Base-by-base conservation (phyloP, 2,888 invertebrate genomes). In the Pemphredon lugubris region DNA sequence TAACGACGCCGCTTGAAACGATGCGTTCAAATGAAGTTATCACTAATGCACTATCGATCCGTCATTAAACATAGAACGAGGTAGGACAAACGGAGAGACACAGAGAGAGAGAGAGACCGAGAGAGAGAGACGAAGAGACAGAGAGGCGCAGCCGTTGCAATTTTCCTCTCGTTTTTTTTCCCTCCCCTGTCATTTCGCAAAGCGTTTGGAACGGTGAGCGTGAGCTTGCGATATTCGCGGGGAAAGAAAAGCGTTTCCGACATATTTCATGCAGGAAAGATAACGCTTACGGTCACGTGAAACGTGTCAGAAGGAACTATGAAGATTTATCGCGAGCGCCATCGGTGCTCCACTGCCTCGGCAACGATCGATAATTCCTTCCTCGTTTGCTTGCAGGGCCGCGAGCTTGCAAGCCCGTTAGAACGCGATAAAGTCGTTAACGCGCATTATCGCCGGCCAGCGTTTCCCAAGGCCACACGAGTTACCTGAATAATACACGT, bases 371-470 rank as follows among this genome's bases (percentile, higher is more conserved):
- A 80, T 80, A 80, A 80, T 77, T 77, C 69, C 73, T 77, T 80
- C 69, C 81, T 80, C 80, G 80, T 80, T 80, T 80, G 77, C 81
- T 75, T 39, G 79, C 74, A 53, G 58, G 59, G 57, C 72, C 61
- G 66, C 73, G 75, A 80, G 79, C 79, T 80, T 80, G 79, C 80
- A 77, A 75, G 73, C 80, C 71, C 73, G 67, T 60, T 68, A 67
- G 71, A 77, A 80, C 80, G 80, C 81, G 80, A 80, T 80, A 80
- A 80, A 80, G 80, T 80, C 80, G 80, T 80, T 80, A 80, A 68
- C 80, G 77, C 77, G 81, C 75, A 80, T 80, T 80, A 80, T 80
- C 79, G 77, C 66, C 64, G 76, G 45, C 60, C 71, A 26, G 40
- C 65, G 48, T 71, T 75, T 77, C 67, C 79, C 77, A 79, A 79